These are phyloP conservation scores for Hydropsyche betteni DNA, from an alignment of 2,888 invertebrate species.

Conservation along the genomic window DNA sequence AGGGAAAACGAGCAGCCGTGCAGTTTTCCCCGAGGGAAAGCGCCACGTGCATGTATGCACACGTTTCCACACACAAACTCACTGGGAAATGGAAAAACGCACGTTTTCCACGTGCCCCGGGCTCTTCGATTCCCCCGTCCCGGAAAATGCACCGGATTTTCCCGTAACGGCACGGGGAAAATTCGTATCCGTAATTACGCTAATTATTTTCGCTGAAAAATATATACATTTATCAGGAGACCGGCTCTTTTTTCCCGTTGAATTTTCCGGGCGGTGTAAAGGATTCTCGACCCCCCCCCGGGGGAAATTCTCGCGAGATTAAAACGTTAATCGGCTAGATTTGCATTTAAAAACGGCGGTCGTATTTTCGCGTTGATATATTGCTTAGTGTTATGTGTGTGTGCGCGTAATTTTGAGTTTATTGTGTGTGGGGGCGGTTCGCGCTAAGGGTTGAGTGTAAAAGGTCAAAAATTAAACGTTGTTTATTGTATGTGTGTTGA, in stretches of 20 bases:
- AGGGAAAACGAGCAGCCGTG: slow-evolving; percentile 18
- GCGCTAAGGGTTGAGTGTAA: too few relatives aligned
- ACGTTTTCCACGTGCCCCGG: slow-evolving; percentile 21
- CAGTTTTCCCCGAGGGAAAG: not conserved
- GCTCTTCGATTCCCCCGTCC: not conserved
- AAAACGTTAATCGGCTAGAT: slow-evolving; percentile 11
- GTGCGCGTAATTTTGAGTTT: not conserved
- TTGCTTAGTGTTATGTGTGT: not conserved
- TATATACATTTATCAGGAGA: slow-evolving; percentile 13
- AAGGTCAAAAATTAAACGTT: too few relatives aligned
- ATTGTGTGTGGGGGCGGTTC: not conserved
- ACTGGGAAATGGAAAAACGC: slow-evolving; percentile 25
- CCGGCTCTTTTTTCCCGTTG: not conserved
- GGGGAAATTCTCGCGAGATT: not conserved
- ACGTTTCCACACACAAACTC: too few relatives aligned
- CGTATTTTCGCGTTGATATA: slow-evolving; percentile 14
- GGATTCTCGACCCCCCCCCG: not conserved
- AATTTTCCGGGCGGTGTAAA: not conserved
- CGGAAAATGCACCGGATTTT: slow-evolving; percentile 30
- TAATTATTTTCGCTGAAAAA: slow-evolving; percentile 21
- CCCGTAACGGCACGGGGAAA: not conserved
- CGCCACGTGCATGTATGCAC: not conserved
- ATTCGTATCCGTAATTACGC: slow-evolving; percentile 8
- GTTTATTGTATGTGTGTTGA: too few relatives aligned
- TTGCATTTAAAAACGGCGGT: slow-evolving; percentile 5